Conservation (phyloP, 2,113 vertebrate genomes). For the Hypanus sabinus region DNA sequence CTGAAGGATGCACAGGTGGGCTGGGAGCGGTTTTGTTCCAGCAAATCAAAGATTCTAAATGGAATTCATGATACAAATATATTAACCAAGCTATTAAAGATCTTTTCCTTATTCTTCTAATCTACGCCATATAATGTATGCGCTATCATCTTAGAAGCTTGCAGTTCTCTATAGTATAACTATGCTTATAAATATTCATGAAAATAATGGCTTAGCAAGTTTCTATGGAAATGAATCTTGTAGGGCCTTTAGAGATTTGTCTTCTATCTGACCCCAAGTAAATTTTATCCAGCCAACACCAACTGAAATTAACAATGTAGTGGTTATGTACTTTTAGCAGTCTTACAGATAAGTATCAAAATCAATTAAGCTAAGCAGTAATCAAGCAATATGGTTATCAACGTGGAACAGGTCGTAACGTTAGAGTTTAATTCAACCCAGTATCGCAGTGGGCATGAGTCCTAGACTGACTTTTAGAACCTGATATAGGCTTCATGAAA, state of each 20-base stretch:
- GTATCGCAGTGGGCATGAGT: not conserved
- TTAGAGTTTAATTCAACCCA: not conserved
- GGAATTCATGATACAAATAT: slow-evolving; percentile 4
- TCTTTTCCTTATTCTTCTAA: not conserved
- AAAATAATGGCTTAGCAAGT: slow-evolving; percentile 5
- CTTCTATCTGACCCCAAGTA: slow-evolving; percentile 17
- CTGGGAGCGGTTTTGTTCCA: not conserved
- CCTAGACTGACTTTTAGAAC: not conserved
- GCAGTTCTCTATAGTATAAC: not conserved
- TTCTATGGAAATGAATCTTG: slow-evolving; percentile 7
- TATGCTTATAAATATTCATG: slow-evolving; percentile 31
- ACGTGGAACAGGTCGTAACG: not conserved
- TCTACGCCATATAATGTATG: not conserved
- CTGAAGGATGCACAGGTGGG: not conserved
- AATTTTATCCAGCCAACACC: not conserved
- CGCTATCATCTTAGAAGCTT: not conserved
- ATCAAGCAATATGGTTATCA: slow-evolving; percentile 22
- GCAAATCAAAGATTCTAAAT: not conserved
- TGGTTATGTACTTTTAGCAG: not conserved
- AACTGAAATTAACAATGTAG: slow-evolving; percentile 10
- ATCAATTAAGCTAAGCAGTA: slow-evolving; percentile 24
- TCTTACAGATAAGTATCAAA: not conserved
- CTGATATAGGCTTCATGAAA: not conserved
- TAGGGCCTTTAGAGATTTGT: slow-evolving; percentile 16
- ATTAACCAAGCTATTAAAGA: not conserved